Conservation (phyloP, 2,888 invertebrate species). For the Camponotus fellah region DNA sequence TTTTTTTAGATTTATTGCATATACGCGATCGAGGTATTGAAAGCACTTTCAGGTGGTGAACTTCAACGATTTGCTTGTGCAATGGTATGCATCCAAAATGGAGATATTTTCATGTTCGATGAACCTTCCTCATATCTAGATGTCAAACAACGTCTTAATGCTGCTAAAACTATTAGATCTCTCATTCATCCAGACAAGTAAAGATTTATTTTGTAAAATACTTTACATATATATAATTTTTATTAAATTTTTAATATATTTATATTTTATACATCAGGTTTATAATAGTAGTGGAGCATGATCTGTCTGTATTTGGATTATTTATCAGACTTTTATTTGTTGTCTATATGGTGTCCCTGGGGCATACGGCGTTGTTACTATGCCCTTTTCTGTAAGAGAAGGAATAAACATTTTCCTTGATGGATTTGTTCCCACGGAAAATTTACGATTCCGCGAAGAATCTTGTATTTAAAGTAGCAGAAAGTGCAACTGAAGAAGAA, state of each 20-base stretch:
- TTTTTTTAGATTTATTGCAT: conserved; percentile 92
- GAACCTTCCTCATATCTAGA: conserved; percentile 99
- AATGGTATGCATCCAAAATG: conserved; percentile 99
- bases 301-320: conserved; percentile 99
- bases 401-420: conserved; percentile 99
- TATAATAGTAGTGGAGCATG: conserved; percentile 99
- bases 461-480: conserved; percentile 99
- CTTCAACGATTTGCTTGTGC: conserved; percentile 99
- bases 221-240: background rate
- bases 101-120: conserved; percentile 99
- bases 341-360: conserved; percentile 99
- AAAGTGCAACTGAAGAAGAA: conserved; percentile 99
- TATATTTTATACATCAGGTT: conserved; percentile 88
- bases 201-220: conserved; percentile 86
- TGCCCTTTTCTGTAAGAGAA: conserved; percentile 99
- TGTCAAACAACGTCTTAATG: conserved; percentile 99
- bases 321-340: conserved; percentile 99
- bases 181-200: conserved; percentile 97
- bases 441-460: conserved; percentile 98
- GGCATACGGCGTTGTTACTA: conserved; percentile 99
- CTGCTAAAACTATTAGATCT: conserved; percentile 97
- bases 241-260: background rate
- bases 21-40: conserved; percentile 96
- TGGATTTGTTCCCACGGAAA: conserved; percentile 99
- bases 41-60: conserved; percentile 98